These are phyloP conservation scores for Mus minutoides DNA, from an alignment of 2,797 vertebrate genomes.

Conservation along the genomic window DNA sequence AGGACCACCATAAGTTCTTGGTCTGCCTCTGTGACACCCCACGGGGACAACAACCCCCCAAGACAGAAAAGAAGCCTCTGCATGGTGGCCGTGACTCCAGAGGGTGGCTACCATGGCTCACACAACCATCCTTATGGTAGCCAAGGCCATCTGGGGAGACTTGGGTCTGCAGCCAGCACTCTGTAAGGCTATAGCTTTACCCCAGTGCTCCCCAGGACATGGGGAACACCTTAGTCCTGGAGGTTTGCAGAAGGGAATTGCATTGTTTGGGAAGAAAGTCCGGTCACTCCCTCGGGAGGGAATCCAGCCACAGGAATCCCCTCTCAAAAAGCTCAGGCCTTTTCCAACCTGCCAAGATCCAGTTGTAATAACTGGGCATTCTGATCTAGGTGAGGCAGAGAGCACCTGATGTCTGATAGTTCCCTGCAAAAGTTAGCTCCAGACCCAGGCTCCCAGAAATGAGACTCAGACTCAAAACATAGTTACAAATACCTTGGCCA, in stretches of 20 bases:
- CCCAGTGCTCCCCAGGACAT: neutral
- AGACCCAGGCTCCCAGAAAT: neutral
- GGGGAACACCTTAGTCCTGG: neutral
- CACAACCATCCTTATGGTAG: neutral
- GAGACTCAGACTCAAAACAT: neutral
- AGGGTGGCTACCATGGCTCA: constrained; percentile 38
- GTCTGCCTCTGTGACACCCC: neutral
- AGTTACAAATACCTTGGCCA: neutral
- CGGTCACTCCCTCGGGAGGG: neutral
- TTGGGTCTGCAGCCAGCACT: neutral
- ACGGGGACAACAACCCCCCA: neutral
- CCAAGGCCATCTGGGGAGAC: neutral
- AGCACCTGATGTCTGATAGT: neutral
- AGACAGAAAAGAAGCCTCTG: neutral
- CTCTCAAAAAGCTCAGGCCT: neutral
- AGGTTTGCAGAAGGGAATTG: neutral
- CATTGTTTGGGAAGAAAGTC: neutral
- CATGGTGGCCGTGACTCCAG: constrained; percentile 51
- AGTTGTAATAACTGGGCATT: neutral
- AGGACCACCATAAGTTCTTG: neutral
- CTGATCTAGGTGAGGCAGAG: neutral
- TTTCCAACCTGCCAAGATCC: neutral
- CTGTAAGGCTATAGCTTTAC: neutral
- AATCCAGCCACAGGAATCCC: neutral
- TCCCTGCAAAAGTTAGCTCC: neutral